phyloP scores from a whole-genome alignment of 2,797 vertebrate species.

The Sebastes oblongus region DNA sequence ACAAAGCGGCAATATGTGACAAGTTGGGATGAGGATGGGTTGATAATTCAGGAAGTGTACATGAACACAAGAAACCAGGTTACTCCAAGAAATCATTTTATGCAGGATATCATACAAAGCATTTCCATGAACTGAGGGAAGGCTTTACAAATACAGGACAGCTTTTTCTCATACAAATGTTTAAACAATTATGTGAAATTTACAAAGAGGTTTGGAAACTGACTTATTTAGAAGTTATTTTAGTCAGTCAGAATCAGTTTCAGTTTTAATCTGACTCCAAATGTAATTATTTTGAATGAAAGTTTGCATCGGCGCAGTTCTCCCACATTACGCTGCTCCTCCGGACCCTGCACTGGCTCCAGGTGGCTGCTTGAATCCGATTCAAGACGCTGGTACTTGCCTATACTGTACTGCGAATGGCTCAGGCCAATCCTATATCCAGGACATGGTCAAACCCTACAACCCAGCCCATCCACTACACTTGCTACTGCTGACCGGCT shows the following conservation, averaged over 20 bases:
- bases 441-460: rapidly evolving
- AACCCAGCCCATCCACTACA: too few species aligned
- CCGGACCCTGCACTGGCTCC: too few species aligned
- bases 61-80: neutral
- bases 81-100: neutral
- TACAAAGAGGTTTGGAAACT: neutral
- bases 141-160: neutral
- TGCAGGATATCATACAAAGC: neutral
- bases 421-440: too few species aligned
- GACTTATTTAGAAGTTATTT: neutral
- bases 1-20: too few species aligned
- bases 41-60: neutral
- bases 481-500: rapidly evolving
- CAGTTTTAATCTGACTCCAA: neutral
- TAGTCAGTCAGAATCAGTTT: neutral
- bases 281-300: neutral
- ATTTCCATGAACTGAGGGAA: neutral
- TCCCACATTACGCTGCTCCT: too few species aligned
- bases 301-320: neutral
- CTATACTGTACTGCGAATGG: rapidly evolving
- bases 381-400: too few species aligned
- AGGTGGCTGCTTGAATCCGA: too few species aligned
- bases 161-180: neutral
- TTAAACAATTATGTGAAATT: too few species aligned
- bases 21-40: too few species aligned